Percentiles rank a stretch among this genome's conserved stretches.
Conservation (phyloP, 2,797 vertebrate genomes). For the Mormyrus hasselquistii region DNA sequence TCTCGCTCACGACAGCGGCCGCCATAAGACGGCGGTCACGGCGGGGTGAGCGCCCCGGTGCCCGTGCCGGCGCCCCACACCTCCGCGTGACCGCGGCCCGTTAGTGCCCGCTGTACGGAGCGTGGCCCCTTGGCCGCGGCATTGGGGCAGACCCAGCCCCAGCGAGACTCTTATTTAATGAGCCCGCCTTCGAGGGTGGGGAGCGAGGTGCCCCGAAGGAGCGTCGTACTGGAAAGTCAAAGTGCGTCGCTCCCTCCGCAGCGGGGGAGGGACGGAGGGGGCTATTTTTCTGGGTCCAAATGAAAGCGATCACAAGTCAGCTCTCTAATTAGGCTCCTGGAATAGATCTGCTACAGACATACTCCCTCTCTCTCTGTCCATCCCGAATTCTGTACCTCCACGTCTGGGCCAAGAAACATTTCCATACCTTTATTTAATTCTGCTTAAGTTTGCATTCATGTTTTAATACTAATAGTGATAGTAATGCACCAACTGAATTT, state of each 20-base stretch:
- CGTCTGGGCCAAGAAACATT: neutral
- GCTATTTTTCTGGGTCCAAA: constrained; percentile 10
- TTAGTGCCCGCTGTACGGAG: neutral
- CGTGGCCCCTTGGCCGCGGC: neutral
- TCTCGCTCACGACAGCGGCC: neutral
- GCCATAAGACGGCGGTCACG: neutral
- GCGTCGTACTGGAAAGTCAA: constrained; percentile 2
- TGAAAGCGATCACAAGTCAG: constrained; percentile 10
- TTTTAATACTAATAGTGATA: constrained; percentile 5
- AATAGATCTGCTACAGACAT: neutral
- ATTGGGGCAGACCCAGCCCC: neutral
- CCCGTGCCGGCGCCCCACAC: neutral
- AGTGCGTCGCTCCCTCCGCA: neutral
- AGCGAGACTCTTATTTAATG: constrained; percentile 16
- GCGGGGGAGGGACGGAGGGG: neutral
- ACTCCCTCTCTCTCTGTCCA: neutral
- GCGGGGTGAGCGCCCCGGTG: neutral
- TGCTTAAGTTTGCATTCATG: neutral
- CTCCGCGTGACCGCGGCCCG: neutral
- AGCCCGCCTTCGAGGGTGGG: neutral
- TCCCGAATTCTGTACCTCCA: neutral
- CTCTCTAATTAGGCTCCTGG: constrained; percentile 17
- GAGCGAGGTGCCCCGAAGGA: neutral
- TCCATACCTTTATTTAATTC: constrained; percentile 1
- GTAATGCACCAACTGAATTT: neutral